Base-by-base conservation (phyloP, 2,797 vertebrate genomes). In the Rhinatrema bivittatum region DNA sequence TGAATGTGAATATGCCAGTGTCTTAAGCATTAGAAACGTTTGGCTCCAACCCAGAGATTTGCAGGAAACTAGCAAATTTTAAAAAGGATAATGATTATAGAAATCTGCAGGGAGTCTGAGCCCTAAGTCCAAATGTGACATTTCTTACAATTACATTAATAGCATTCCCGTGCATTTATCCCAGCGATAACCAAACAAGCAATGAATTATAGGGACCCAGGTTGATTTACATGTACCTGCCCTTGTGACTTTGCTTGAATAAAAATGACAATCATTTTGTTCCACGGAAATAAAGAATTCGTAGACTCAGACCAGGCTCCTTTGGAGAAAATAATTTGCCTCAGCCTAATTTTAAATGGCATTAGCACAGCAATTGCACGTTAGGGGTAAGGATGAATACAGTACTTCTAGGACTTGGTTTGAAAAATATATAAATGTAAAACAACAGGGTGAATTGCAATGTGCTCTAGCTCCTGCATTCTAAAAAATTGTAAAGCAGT, bases 301-400 rank as follows among this genome's bases (percentile, higher is more conserved):
- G 45, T 54, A 0, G 1, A 46, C n/a, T n/a, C n/a, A n/a, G n/a
- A n/a, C n/a, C n/a, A n/a, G n/a, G n/a, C 53, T 69, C 51, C 53
- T 70, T 59, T 49, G 12, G 42, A 62, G 64, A 71, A 63, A 51
- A 51, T 68, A 74, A 66, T 77, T 77, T 77, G 52, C 62, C 65
- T 58, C 43, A 39, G 67, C 67, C 59, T 60, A 51, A 29, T 60
- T 73, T 70, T 65, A 77, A 74, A 74, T 60, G 47, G 23, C 56
- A 69, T 79, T 74, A 77, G 43, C 51, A 49, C 46, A 69, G 64
- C 66, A 68, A 66, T 76, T 62, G 62, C 32, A 45, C 45, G 56
- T 60, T 53, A 60, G 72, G 46, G 52, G 72, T 44, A 71, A 75
- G 63, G 62, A 69, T 58, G 74, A 73, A 65, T 59, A 53, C n/a